Conservation (phyloP, 2,113 vertebrate genomes). For the Sterna hirundo region DNA sequence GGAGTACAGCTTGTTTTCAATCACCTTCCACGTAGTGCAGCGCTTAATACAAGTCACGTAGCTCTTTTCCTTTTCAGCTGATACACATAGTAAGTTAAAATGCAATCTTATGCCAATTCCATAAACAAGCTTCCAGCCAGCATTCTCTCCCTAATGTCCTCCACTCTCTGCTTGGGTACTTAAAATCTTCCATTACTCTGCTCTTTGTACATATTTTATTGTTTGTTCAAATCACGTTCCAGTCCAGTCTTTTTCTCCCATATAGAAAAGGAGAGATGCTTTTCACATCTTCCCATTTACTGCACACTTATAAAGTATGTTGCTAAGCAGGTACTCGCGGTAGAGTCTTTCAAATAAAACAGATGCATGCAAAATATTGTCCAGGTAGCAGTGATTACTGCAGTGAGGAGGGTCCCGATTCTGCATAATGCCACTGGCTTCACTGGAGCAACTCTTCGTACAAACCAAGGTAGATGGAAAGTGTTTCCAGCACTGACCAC, state of each 20-base stretch:
- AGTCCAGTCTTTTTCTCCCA: not conserved
- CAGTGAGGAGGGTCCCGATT: not conserved
- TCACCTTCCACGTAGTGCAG: not conserved
- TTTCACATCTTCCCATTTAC: not conserved
- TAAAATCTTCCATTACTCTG: constrained; percentile 36
- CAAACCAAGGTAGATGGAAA: not conserved
- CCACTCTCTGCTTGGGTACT: not conserved
- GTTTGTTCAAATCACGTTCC: not conserved
- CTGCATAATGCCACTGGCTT: not conserved
- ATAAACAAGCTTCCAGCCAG: constrained; percentile 29
- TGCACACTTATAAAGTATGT: not conserved
- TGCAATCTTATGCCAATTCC: constrained; percentile 4
- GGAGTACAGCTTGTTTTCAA: not conserved
- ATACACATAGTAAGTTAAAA: not conserved
- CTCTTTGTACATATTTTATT: constrained; percentile 33
- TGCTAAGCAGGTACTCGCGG: not conserved
- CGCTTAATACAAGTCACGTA: not conserved
- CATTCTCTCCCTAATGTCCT: constrained; percentile 26
- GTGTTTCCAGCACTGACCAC: not conserved
- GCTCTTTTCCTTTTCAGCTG: not conserved
- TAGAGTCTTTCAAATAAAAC: not conserved
- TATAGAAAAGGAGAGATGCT: not conserved
- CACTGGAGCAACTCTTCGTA: not conserved
- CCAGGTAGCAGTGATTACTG: not conserved
- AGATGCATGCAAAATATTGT: not conserved